Evolutionary conservation across 2,113 vertebrate species (phyloP), one percentile per base, ranked within the genome.

Genomic region (Pterocles gutturalis): DNA sequence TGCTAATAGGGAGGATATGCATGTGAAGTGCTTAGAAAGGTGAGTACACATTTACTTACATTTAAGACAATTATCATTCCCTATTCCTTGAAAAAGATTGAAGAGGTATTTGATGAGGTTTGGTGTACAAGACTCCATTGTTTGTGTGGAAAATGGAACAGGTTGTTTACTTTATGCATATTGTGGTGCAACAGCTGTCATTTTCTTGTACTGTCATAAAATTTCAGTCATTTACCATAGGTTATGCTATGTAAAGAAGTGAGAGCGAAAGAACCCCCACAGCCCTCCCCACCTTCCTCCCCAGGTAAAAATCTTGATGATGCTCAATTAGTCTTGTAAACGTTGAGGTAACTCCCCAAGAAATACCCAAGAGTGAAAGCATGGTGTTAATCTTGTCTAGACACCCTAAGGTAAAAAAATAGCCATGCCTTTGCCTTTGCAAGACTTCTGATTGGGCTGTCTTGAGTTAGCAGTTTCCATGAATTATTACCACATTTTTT

Each of bases 231-330:
- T 76, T 82, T 57, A 16, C 28, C 16, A 10, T 4, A 45, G 36
- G 4, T 72, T 7, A 46, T 49, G 24, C 53, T 55, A 7, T 19
- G 38, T 45, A 64, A 93, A 46, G 7, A 66, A 33, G 7, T 6
- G 15, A 31, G 16, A 13, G 24, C 57, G 55, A 84, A 84, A 75
- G 62, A 80, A 29, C 3, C 7, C 33, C 8, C 7, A 5, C 11
- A 5, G 7, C 15, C 0, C 1, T 14, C 5, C 36, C 0, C 10
- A 13, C 14, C 51, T 21, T 34, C 0, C 10, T 34, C 34, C 8
- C 6, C 10, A 19, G 13, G 22, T 41, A 41, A 64, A 51, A 85
- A 25, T 34, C 22, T 43, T 29, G 17, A 25, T 20, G 11, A 4
- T 31, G 41, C 19, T 8, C 45, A 53, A 12, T 5, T 81, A 48